phyloP scores from a whole-genome alignment of 2,888 invertebrate genomes.

The Hydropsyche betteni region DNA sequence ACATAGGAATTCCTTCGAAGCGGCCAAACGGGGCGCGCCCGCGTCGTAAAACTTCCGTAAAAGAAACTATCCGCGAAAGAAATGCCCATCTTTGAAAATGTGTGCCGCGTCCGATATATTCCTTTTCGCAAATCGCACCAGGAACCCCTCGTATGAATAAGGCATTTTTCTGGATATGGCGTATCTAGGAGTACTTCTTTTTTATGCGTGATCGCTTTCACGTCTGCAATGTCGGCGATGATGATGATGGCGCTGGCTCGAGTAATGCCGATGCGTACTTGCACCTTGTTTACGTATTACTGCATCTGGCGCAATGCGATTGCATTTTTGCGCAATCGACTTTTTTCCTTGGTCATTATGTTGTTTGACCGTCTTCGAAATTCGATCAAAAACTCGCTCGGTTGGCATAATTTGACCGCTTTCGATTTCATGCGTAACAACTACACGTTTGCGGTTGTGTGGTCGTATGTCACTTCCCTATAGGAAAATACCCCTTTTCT shows the following conservation, averaged over 20 bases:
- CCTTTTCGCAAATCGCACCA: background rate
- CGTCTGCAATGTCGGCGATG: no score
- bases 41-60: conserved; percentile 6
- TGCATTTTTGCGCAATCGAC: conserved; percentile 17
- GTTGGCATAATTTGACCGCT: conserved; percentile 47
- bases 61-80: conserved; percentile 2
- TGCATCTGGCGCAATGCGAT: conserved; percentile 17
- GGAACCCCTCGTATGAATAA: background rate
- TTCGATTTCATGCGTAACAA: conserved; percentile 44
- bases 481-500: no score
- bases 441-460: conserved; percentile 36
- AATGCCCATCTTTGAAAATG: conserved; percentile 2
- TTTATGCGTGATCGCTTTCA: no score
- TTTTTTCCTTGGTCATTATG: conserved; percentile 12
- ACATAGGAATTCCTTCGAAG: conserved; percentile 9
- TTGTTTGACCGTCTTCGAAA: conserved; percentile 20
- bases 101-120: background rate
- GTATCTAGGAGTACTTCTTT: no score
- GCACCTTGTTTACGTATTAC: conserved; percentile 3
- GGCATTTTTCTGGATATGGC: no score
- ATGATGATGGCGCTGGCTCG: no score
- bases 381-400: conserved; percentile 25
- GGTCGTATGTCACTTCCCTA: conserved; percentile 34
- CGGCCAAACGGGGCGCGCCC: background rate
- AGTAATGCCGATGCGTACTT: background rate